Conservation (phyloP, 2,888 invertebrate genomes). For the Zaprionus bogoriensis region DNA sequence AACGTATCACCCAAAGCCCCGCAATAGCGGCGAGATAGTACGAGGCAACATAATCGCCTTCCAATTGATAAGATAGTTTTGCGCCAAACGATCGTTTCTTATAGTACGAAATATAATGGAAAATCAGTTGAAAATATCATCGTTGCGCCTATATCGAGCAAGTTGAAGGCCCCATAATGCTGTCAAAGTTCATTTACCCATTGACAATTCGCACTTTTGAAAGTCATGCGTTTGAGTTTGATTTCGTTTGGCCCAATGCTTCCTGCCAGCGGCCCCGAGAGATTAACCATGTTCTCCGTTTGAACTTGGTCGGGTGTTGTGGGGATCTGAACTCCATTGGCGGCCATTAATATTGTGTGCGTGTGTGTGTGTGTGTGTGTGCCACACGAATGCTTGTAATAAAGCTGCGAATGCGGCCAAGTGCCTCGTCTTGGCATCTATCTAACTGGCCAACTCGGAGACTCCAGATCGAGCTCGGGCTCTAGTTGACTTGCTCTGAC, state of each 20-base stretch:
- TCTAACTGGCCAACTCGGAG: slow-evolving; percentile 42
- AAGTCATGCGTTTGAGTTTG: slow-evolving; percentile 26
- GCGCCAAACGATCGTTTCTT: no score
- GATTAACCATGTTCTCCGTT: slow-evolving; percentile 63
- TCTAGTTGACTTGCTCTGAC: background rate
- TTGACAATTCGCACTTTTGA: slow-evolving; percentile 43
- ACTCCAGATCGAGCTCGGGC: no score
- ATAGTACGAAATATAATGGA: no score
- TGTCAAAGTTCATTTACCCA: slow-evolving; percentile 73
- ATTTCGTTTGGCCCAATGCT: slow-evolving; percentile 15
- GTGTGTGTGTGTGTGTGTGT: slow-evolving; percentile 53
- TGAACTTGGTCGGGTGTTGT: slow-evolving; percentile 33
- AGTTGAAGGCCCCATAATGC: background rate
- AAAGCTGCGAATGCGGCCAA: slow-evolving; percentile 58
- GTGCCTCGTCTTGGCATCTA: slow-evolving; percentile 32
- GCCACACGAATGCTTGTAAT: slow-evolving; percentile 40
- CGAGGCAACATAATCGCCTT: background rate
- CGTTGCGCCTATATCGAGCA: no score
- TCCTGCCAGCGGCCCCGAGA: slow-evolving; percentile 51
- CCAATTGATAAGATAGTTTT: background rate
- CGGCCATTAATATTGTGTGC: slow-evolving; percentile 72
- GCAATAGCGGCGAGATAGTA: background rate
- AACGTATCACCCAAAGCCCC: background rate
- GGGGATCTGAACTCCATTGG: slow-evolving; percentile 61
- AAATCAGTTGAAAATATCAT: background rate